Percentiles rank a stretch among this genome's conserved stretches.
phyloP scores from a whole-genome alignment of 2,888 invertebrate genomes.

The Conchocele bisecta region DNA sequence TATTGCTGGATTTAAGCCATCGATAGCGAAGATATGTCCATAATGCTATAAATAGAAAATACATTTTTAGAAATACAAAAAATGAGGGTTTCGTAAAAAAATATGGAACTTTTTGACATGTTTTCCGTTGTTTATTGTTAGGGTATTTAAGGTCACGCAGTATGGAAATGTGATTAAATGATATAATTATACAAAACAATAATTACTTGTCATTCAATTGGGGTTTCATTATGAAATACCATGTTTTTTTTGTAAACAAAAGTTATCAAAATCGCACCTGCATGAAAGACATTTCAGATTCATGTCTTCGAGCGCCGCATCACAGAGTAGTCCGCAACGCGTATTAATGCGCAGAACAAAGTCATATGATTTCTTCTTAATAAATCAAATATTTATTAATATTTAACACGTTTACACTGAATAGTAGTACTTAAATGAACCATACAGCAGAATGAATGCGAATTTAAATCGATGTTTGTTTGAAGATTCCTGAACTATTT shows the following conservation, averaged over 20 bases:
- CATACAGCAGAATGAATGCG: too few species aligned
- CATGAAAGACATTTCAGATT: slow-evolving; percentile 66
- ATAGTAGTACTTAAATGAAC: neutral
- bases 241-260: neutral
- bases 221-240: neutral
- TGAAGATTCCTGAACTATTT: slow-evolving; percentile 19
- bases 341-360: slow-evolving; percentile 46
- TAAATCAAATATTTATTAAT: neutral
- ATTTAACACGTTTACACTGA: neutral
- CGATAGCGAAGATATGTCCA: neutral
- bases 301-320: slow-evolving; percentile 59
- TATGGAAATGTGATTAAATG: too few species aligned
- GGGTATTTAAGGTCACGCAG: too few species aligned
- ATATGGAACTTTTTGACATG: neutral
- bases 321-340: slow-evolving; percentile 53
- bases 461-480: too few species aligned
- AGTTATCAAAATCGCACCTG: slow-evolving; percentile 63
- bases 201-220: neutral
- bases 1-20: too few species aligned
- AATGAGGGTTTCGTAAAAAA: neutral
- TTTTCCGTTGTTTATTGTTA: neutral
- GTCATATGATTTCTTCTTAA: neutral
- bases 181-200: slow-evolving; percentile 10
- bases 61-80: too few species aligned
- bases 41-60: too few species aligned